Conservation (phyloP, 2,888 invertebrate genomes). For the Myopa tessellatipennis region DNA sequence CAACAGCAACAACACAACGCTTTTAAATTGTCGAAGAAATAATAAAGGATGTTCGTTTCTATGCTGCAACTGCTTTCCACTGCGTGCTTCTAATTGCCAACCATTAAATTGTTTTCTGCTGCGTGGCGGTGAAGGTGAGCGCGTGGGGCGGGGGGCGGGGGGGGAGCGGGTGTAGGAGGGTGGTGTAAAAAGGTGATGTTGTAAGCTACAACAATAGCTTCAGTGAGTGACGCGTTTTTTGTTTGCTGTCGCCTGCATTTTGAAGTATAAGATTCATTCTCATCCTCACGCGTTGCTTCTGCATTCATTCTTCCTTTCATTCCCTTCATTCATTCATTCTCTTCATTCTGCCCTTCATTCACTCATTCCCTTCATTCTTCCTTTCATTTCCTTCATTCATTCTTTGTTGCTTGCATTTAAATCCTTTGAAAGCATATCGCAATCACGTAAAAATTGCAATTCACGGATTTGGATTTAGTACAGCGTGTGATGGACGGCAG, state of each 20-base stretch:
- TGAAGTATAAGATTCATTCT: neutral
- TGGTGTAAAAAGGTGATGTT: no score
- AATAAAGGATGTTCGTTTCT: neutral
- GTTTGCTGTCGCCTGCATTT: no score
- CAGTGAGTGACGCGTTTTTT: no score
- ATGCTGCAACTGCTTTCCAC: neutral
- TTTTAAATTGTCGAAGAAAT: neutral
- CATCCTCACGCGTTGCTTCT: neutral
- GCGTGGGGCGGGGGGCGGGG: neutral
- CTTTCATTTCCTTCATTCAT: neutral
- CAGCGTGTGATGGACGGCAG: neutral
- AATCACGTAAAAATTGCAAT: slow-evolving; percentile 28
- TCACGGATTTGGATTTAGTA: slow-evolving; percentile 10
- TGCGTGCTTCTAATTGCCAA: slow-evolving; percentile 46
- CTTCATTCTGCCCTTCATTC: neutral
- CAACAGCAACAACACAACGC: neutral
- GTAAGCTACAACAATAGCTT: no score
- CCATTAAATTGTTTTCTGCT: slow-evolving; percentile 46
- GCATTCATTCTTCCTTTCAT: neutral
- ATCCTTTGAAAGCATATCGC: slow-evolving; percentile 21
- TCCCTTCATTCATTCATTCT: neutral
- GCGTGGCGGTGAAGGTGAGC: neutral
- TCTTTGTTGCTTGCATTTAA: neutral
- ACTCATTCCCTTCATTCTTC: neutral
- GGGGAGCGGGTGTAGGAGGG: no score